Base-by-base conservation (phyloP, 2,888 invertebrate genomes). In the Ischnus inquisitorius region DNA sequence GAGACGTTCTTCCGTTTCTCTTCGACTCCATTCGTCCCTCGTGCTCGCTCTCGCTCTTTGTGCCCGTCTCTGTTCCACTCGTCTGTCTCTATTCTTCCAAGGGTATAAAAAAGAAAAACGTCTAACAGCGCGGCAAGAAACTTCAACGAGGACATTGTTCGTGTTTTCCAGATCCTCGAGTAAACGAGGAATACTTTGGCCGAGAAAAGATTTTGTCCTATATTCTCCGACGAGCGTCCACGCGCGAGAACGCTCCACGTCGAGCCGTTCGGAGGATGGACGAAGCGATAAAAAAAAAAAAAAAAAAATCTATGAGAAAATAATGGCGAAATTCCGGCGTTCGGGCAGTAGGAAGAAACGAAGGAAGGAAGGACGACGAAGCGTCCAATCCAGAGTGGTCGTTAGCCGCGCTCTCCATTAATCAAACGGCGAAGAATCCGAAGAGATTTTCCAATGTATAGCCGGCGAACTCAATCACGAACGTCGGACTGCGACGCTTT, bases 331-430 rank as follows among this genome's bases (percentile, higher is more conserved):
- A 76, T 80, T 80, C 75, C 60, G 28, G 64, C 39, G 64, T 51
- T 19, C 34, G 6, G 25, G 16, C 16, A 51, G 46, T 57, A 16
- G 57, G 43, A 64, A 72, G 46, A 22, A 14, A 43, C 34, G 65
- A 12, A 69, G 25, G 22, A 12, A 69, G 25, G 22, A 22, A 41
- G 39, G 62, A 76, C 54, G 68, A 2, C 34, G 34, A 4, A 67
- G 48, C 48, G 41, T 46, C 54, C 71, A 54, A 72, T 54, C 79
- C 54, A 16, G 54, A 65, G 54, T 54, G 79, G 54, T 79, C 79
- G 79, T 79, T 79, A 79, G 71, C 79, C 64, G 43, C 25, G 6
- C 22, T 28, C 64, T 62, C 71, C 51, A 79, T 79, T 72, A 72
- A 79, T 79, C 79, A 72, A 79, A 79, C 60, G 16, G n/a, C n/a